These are phyloP conservation scores for Rhipidura dahli DNA, from an alignment of 2,113 vertebrate genomes.

Conservation along the genomic window DNA sequence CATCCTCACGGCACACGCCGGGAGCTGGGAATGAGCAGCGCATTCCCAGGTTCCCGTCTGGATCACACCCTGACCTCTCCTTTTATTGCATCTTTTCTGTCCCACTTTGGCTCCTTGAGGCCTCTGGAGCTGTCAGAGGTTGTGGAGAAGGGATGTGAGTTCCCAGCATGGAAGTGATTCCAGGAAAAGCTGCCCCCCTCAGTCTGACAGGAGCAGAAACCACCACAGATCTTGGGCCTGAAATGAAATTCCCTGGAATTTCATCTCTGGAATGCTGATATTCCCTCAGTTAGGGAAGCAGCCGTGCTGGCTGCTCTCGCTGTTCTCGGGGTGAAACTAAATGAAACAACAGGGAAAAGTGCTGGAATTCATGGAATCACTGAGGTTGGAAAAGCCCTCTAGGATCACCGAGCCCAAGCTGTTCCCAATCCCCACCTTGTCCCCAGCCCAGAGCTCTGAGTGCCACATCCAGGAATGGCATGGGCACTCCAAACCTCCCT, in stretches of 20 bases:
- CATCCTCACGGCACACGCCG: background rate
- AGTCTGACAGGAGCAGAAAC: background rate
- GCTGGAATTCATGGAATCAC: background rate
- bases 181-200: background rate
- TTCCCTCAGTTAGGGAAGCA: background rate
- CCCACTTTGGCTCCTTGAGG: background rate
- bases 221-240: background rate
- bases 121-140: background rate
- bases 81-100: background rate
- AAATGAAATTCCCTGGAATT: background rate
- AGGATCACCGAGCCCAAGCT: accelerated
- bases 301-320: background rate
- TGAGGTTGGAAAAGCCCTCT: background rate
- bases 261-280: background rate
- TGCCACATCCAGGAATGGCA: accelerated
- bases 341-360: background rate
- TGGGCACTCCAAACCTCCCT: no score
- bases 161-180: background rate
- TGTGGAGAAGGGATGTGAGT: background rate
- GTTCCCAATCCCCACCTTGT: background rate
- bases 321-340: background rate
- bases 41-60: background rate
- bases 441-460: background rate
- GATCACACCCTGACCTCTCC: background rate
- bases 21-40: background rate